Evolutionary conservation across 2,113 vertebrate species (phyloP), one percentile per base, ranked within the genome.

Genomic region (Erythrocebus patas): DNA sequence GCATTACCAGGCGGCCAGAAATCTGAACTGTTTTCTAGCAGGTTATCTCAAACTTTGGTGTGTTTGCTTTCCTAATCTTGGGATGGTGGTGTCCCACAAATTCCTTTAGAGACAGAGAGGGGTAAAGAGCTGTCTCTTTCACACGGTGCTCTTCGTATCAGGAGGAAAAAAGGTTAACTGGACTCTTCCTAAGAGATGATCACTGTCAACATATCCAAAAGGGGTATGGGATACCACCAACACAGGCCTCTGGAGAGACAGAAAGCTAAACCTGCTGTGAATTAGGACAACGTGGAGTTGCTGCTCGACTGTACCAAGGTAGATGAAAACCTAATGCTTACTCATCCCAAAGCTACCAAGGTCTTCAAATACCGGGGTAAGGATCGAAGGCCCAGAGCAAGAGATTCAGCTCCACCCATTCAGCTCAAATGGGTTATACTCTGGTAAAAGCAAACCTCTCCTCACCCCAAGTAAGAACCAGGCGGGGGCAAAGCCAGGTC

Each of bases 241-340:
- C 48, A 72, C 17, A 95, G 83, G 93, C 76, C 96, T 98, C 89
- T 93, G 40, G 93, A 79, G 75, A 96, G 50, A 72, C 13, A 32
- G 80, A 90, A 96, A 97, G 48, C 95, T 93, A 97, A 95, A 89
- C 48, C 85, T 0, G 35, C 82, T 95, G 85, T 89, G 79, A 98
- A 97, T 82, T 79, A 96, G 97, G 96, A 96, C 97, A 96, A 96
- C 93, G 96, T 91, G 59, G 20, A 96, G 93, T 91, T 97, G 89
- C 78, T 66, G 73, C 61, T 97, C 43, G 84, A 32, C 38, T 93
- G 75, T 95, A 95, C 50, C 82, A 94, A 75, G 40, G 68, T 23
- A 80, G 75, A 66, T 97, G 78, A 95, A 97, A 97, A 97, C 38
- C 78, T 86, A 95, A 83, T 95, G 97, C 98, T 92, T 96, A 97